Evolutionary conservation across 2,797 vertebrate genomes (phyloP).

Genomic region (Anabas testudineus): DNA sequence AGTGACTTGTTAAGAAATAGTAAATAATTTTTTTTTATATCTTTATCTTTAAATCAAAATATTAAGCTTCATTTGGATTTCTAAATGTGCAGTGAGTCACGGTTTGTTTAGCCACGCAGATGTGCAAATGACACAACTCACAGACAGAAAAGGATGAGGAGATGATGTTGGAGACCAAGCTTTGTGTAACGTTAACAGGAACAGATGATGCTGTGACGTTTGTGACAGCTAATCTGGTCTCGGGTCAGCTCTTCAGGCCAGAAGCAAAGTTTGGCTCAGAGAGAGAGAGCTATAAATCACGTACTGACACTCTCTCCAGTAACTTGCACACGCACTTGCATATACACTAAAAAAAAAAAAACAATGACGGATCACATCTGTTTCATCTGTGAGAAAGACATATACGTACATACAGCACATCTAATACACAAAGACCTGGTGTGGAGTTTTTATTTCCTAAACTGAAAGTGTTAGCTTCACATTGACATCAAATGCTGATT

Average conservation of each 20-base stretch:
- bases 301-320: conserved; percentile 22
- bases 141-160: conserved; percentile 23
- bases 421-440: conserved; percentile 8
- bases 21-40: neutral
- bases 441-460: conserved; percentile 1
- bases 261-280: conserved; percentile 68
- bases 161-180: conserved; percentile 47
- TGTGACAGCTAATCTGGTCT: conserved; percentile 72
- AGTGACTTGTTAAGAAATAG: neutral
- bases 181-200: conserved; percentile 62
- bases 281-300: conserved; percentile 73
- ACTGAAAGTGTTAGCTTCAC: conserved; percentile 26
- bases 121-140: conserved; percentile 23
- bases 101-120: conserved; percentile 18
- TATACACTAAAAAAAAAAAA: conserved; percentile 7
- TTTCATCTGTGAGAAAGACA: conserved; percentile 27
- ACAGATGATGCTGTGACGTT: conserved; percentile 65
- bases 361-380: conserved; percentile 55
- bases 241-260: conserved; percentile 65
- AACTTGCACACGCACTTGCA: conserved; percentile 6
- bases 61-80: neutral
- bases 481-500: conserved; percentile 40
- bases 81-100: neutral
- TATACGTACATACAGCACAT: conserved; percentile 24
- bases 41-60: conserved; percentile 14